These are phyloP conservation scores for Dysmachus trigonus DNA, from an alignment of 2,888 invertebrate genomes.

Conservation along the genomic window DNA sequence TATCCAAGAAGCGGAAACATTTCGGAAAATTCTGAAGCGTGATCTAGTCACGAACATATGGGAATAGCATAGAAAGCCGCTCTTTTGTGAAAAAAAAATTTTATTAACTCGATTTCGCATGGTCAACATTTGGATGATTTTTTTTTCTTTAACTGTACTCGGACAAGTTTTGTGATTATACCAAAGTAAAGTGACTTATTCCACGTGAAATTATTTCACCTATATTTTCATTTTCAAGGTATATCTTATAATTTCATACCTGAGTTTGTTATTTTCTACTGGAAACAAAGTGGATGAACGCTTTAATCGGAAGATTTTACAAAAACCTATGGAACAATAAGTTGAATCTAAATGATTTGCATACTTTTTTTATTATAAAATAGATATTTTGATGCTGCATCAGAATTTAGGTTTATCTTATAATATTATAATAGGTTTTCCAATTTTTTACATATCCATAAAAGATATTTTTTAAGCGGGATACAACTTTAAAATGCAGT, in stretches of 20 bases:
- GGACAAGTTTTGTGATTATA: background rate
- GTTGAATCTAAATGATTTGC: no score
- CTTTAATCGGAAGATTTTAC: background rate
- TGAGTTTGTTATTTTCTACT: background rate
- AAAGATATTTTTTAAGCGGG: no score
- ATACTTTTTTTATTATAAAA: no score
- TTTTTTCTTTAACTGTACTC: constrained; percentile 15
- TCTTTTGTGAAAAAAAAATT: constrained; percentile 2
- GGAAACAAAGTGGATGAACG: background rate
- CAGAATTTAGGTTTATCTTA: no score
- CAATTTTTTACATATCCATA: no score
- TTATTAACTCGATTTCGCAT: constrained; percentile 12
- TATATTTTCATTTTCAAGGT: background rate
- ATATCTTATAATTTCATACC: background rate
- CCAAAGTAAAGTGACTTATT: background rate
- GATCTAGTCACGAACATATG: constrained; percentile 10
- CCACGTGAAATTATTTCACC: background rate
- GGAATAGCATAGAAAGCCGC: constrained; percentile 8
- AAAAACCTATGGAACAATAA: no score
- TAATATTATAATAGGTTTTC: no score
- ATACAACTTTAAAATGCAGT: no score
- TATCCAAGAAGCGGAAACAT: constrained; percentile 17
- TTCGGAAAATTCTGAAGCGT: constrained; percentile 4
- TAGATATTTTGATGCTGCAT: no score
- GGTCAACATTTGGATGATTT: background rate